Base-by-base conservation (phyloP, 2,888 invertebrate genomes). In the Laspeyria flexula region DNA sequence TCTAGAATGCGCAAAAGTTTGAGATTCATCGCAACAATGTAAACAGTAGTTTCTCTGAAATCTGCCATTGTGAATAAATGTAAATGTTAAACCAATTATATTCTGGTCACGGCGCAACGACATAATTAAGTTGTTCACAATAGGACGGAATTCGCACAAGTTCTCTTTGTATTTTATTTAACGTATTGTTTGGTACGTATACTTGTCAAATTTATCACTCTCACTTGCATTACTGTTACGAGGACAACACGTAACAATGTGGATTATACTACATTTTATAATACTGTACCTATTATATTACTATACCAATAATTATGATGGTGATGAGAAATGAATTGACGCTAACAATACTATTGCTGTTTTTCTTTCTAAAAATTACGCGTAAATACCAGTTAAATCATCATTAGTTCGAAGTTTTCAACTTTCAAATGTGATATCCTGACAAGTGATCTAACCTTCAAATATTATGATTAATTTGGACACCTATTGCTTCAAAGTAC, bases 51-150 rank as follows among this genome's bases (percentile, higher is more conserved):
- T 44, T 37, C 43, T 44, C 12, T 44, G 18, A 33, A 45, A 46
- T 16, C 18, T 7, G 11, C 18, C 37, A 5, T 23, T 21, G 18
- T 21, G 37, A 37, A 23, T 37, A 37, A 37, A 37, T 37, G 30
- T 35, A 42, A 37, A 43, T 43, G 16, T 41, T 21, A 13, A 16
- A 38, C 13, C 38, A 43, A 43, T 38, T n/a, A 0, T 30, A 48
- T 42, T 30, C 48, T 49, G 15, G 31, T 42, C 48, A 49, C 43
- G 48, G 25, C 11, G 30, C 37, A 10, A n/a, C n/a, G 18, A 43
- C 42, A 43, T 43, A 38, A 37, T 45, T 49, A 37, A 38, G 7
- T 43, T 49, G 48, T 43, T 43, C 48, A 49, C 48, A 49, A 49
- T 49, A 49, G 48, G 13, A 13, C 25, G 31, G 43, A 42, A 43